Conservation (phyloP, 1,140 invertebrate genomes). For the Magallana ariakensis region DNA sequence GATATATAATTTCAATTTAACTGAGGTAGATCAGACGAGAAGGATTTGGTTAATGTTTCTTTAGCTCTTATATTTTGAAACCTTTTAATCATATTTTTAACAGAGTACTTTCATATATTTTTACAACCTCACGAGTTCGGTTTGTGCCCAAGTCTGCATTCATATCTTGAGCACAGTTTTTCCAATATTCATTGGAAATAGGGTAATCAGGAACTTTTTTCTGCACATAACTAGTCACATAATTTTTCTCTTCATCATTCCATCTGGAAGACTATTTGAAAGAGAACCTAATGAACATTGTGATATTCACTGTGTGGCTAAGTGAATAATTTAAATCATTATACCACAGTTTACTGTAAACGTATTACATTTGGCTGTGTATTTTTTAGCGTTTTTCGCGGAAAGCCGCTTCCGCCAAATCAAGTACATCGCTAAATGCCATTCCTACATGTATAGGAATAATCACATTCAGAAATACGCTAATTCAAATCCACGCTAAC, state of each 20-base stretch:
- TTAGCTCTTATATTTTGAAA: neutral
- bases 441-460: too few species aligned
- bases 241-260: constrained; percentile 21
- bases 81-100: neutral
- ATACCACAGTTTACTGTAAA: neutral
- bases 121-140: constrained; percentile 17
- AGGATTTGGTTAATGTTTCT: neutral
- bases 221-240: neutral
- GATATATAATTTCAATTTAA: too few species aligned
- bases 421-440: too few species aligned
- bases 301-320: neutral
- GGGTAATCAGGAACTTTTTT: neutral
- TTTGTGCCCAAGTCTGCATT: constrained; percentile 29
- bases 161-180: constrained; percentile 21
- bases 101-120: neutral
- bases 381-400: too few species aligned
- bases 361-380: too few species aligned
- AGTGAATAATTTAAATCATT: too few species aligned
- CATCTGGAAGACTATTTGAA: constrained; percentile 12
- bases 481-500: too few species aligned
- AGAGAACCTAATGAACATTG: neutral
- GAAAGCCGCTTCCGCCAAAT: too few species aligned
- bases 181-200: constrained; percentile 23
- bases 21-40: too few species aligned
- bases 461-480: too few species aligned